Percentiles rank a stretch among this genome's conserved stretches.
phyloP scores from a whole-genome alignment of 2,113 vertebrate genomes.

The Ciconia maguari region DNA sequence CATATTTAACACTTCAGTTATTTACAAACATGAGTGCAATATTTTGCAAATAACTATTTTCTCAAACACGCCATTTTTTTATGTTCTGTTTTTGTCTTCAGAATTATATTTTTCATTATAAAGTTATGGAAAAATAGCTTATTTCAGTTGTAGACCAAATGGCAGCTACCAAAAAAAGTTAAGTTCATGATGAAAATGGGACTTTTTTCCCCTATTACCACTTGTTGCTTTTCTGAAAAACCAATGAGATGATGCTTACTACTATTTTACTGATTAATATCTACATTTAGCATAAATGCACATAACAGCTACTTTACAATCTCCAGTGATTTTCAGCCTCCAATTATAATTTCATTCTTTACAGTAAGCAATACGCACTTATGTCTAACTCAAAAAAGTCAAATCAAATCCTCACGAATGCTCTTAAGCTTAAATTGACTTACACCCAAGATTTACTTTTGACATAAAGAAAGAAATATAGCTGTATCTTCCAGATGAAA shows the following conservation, averaged over 20 bases:
- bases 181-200: background rate
- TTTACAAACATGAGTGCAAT: background rate
- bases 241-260: background rate
- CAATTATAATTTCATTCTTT: background rate
- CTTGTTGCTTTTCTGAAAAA: background rate
- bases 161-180: background rate
- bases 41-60: background rate
- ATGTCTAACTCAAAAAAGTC: background rate
- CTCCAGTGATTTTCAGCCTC: background rate
- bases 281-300: background rate
- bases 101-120: background rate
- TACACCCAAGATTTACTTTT: background rate
- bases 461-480: background rate
- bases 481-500: background rate
- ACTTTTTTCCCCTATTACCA: background rate
- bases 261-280: background rate
- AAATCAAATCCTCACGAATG: background rate
- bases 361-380: background rate
- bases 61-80: background rate
- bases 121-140: accelerated
- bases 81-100: background rate
- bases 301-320: background rate
- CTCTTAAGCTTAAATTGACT: background rate
- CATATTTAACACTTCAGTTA: background rate
- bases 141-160: background rate